Conservation (phyloP, 2,113 vertebrate genomes). For the Todiramphus chloris region DNA sequence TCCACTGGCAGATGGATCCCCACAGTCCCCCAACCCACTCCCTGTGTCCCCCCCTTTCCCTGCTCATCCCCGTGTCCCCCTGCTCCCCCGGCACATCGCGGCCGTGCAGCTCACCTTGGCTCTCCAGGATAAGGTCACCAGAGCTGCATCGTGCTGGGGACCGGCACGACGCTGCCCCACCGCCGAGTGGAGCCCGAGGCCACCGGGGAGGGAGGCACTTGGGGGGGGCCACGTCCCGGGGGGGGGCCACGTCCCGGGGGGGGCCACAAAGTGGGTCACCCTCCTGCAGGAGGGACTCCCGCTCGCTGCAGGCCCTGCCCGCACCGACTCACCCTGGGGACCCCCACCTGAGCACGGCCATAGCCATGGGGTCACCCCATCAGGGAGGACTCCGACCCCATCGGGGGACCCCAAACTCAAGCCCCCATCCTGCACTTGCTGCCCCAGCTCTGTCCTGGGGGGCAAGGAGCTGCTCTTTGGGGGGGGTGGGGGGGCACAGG, state of each 20-base stretch:
- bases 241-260: background rate
- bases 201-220: background rate
- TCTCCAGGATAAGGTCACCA: conserved; percentile 44
- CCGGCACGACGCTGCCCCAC: background rate
- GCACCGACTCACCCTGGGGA: background rate
- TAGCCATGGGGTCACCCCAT: background rate
- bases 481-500: background rate
- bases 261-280: conserved; percentile 21
- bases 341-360: background rate
- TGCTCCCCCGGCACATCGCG: background rate
- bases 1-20: accelerated
- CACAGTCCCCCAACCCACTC: background rate
- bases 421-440: background rate
- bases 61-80: background rate
- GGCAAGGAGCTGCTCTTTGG: background rate
- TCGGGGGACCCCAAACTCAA: background rate
- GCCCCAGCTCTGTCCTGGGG: background rate
- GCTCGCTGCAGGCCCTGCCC: background rate
- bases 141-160: background rate
- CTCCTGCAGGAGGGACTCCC: background rate
- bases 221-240: background rate
- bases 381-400: background rate
- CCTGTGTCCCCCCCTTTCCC: background rate
- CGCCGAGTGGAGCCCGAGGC: background rate
- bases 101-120: conserved; percentile 37